Evolutionary conservation across 2,888 invertebrate species (phyloP), one percentile per base, ranked within the genome.

Genomic region (Tachina fera): DNA sequence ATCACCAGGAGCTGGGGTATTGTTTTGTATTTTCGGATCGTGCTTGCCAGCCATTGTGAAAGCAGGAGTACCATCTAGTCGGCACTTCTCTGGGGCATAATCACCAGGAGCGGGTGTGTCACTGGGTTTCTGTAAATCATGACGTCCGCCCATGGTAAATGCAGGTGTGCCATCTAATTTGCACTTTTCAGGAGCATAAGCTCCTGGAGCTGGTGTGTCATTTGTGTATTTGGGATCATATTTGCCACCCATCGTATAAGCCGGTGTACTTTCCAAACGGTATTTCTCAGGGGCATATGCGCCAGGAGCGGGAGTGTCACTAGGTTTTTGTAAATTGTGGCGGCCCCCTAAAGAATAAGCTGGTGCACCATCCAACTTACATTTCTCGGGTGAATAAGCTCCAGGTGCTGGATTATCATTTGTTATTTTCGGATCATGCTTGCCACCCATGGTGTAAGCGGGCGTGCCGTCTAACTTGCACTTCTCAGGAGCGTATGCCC

Each of bases 271-370:
- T 60, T 91, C 91, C 71, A 92, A 93, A 78, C 93, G 93, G 0
- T 93, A 91, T 87, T 94, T 95, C 88, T 95, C 95, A 0, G 95
- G 95, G 88, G 91, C 72, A 88, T 96, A 96, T n/a, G 94, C 93
- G 67, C 95, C 95, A 22, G 95, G 95, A 14, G 95, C 90, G 45
- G 93, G 90, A 0, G 88, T 88, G 86, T 95, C 94, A 88, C 94
- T 94, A 19, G 94, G 93, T 89, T 94, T 95, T 84, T 95, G 94
- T 1, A 91, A 90, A 88, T 94, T 94, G 47, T 95, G 94, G 91
- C 95, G 96, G 82, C 95, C 93, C 56, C 96, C 96, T 91, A 97
- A 95, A 0, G 96, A 95, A 90, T 95, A 96, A 89, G 90, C 76
- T 0, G 90, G 90, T 3, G 85, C 87, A n/a, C 87, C 81, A 94